These are phyloP conservation scores for Hesperia comma DNA, from an alignment of 2,888 invertebrate genomes.

Conservation along the genomic window DNA sequence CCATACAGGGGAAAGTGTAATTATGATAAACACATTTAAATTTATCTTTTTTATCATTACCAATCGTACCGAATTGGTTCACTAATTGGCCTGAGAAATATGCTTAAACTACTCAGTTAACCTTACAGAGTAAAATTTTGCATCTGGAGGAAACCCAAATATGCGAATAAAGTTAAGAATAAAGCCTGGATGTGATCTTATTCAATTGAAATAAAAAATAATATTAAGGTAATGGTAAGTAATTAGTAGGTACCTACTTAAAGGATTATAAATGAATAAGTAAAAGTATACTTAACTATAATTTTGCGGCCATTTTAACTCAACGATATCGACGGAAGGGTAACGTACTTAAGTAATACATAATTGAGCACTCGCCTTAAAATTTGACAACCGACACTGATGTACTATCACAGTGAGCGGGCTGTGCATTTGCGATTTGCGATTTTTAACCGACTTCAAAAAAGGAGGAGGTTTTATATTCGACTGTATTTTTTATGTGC, in stretches of 20 bases:
- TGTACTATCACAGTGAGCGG: neutral
- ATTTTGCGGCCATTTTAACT: neutral
- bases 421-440: too few relatives aligned
- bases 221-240: too few relatives aligned
- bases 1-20: neutral
- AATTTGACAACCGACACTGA: slow-evolving; percentile 9
- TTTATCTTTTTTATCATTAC: neutral
- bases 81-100: neutral
- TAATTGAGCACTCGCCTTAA: slow-evolving; percentile 7
- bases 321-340: neutral
- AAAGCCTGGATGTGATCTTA: too few relatives aligned
- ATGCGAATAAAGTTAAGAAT: too few relatives aligned
- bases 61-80: neutral
- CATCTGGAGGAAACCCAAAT: neutral
- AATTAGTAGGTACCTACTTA: too few relatives aligned
- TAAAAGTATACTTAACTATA: too few relatives aligned
- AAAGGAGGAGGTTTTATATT: too few relatives aligned
- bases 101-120: neutral
- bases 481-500: too few relatives aligned
- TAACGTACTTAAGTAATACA: slow-evolving; percentile 7
- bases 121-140: too few relatives aligned
- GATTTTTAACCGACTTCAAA: too few relatives aligned
- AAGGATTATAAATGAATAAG: too few relatives aligned
- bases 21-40: neutral
- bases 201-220: too few relatives aligned